Evolutionary conservation across 2,888 invertebrate species (phyloP), one percentile per base, ranked within the genome.

Genomic region (Stramonita haemastoma): DNA sequence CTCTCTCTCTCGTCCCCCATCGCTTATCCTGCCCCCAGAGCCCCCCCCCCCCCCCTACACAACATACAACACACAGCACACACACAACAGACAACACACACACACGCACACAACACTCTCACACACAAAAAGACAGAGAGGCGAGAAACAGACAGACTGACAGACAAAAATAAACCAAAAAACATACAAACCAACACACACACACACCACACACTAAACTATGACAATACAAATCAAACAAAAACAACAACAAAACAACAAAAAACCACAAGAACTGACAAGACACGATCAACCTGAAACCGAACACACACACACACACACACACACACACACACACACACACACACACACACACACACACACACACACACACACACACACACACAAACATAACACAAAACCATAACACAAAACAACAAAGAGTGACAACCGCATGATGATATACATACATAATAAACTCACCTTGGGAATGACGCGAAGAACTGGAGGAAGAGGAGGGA

Each of bases 401-500:
- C 29, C 17, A 79, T 13, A 79, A 79, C 79, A 66, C 11, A 22
- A 46, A 26, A 22, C 22, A 22, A 79, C 29, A 32, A 11, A 79
- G n/a, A 22, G 2, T 4, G 73, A n/a, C 5, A 73, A 29, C 17
- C 1, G 26, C 1, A 6, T 2, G 26, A 26, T 22, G 66, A 66
- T 26, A 66, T 4, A 66, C 2, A 66, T 26, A 66, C 19, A 26
- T 70, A 5, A 11, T 32, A 13, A 26, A 36, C 81, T 81, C 81
- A 81, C 81, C 81, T 83, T 83, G 36, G 2, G 81, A 46, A 11
- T 83, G 81, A 46, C 46, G 81, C 13, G 77, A 32, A 32, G 46
- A 46, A 46, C 4, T 46, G 46, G 46, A 46, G 46, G 46, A 46
- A 46, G 46, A 66, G 86, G 86, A 85, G 0, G 93, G 91, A 70